Evolutionary conservation across 2,113 vertebrate genomes (phyloP), one percentile per base, ranked within the genome.

Genomic region (Anarhynchus alexandrinus): DNA sequence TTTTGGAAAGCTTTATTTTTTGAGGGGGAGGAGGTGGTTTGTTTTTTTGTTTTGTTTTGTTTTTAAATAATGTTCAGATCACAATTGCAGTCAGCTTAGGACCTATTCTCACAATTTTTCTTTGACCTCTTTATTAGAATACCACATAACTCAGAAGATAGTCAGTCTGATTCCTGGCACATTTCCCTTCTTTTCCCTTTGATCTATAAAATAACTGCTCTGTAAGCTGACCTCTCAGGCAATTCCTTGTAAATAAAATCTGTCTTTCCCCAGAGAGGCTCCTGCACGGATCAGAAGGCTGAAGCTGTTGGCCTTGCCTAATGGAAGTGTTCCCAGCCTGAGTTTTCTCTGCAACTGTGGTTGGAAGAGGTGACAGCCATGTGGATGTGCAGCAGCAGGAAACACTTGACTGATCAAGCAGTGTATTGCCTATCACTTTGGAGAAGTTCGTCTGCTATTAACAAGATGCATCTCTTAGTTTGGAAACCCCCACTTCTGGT

Each of bases 161-260:
- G 43, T 67, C 3, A 29, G 76, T 93, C 74, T 74, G 51, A 71
- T 74, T 94, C 47, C 72, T 93, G 80, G 71, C 55, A 86, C 32
- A 42, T 92, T 88, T 95, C 62, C 66, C 62, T 83, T 95, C 43
- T 83, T 93, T 88, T 86, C 42, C 34, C 67, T 95, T 96, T 95
- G 74, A 87, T 93, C 74, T 96, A 5, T 51, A 77, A 92, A 73
- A 80, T 38, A 81, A 54, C 76, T 78, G 26, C 22, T 90, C 42
- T 71, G 14, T 83, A 81, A 67, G 27, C 21, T 54, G 73, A 73
- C 73, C 47, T 87, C 51, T 76, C 34, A 43, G 57, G 32, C 70
- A 82, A 64, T 65, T 94, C 11, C 38, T 74, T 71, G 42, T 87
- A 67, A 91, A 90, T 71, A 62, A 91, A 84, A 20, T 9, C 15